Base-by-base conservation (phyloP, 2,888 invertebrate species). In the Exocentrus adspersus region DNA sequence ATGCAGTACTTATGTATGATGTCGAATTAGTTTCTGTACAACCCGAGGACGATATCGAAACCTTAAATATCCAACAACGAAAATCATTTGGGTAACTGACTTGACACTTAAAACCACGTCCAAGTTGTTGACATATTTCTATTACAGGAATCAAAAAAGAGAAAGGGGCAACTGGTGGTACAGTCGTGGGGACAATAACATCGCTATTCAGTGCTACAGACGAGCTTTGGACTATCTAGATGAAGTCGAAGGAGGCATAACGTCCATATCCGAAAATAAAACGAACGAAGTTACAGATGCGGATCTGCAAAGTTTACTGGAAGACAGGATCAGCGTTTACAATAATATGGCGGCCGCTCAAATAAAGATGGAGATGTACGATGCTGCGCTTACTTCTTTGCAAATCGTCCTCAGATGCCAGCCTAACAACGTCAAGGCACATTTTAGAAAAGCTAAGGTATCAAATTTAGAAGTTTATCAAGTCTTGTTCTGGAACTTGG, bases 261-360 rank as follows among this genome's bases (percentile, higher is more conserved):
- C 52, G 17, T 43, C 59, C 12, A 12, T 62, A 17, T 37, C 51
- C 16, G 62, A 63, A 10, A 50, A 17, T 3, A 62, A 65, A 17
- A 58, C 62, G 30, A 57, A 85, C 10, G 67, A 80, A 3, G 81
- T 83, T 2, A 84, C 86, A 2, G 87, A 89, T 74, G 82, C 85
- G 17, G 87, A 88, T 61, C 79, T 92, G 45, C 89, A 90, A 75
- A 82, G 86, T 32, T 78, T 96, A 53, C 78, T 95, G 24, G 93
- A 94, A 57, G 93, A 94, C 77, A 85, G 94, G 68, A 84, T 95
- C 54, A 90, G 93, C 75, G 93, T 95, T 1, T 91, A 92, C 76
- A 97, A 97, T 80, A 97, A 97, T 80, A 88, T 97, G 86, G 95
- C 96, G 10, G 94, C 94, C 67, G 93, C 95, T 10, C 96, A 97